Evolutionary conservation across 1,140 invertebrate species (phyloP).

Genomic region (Druon quercuslanigerum): DNA sequence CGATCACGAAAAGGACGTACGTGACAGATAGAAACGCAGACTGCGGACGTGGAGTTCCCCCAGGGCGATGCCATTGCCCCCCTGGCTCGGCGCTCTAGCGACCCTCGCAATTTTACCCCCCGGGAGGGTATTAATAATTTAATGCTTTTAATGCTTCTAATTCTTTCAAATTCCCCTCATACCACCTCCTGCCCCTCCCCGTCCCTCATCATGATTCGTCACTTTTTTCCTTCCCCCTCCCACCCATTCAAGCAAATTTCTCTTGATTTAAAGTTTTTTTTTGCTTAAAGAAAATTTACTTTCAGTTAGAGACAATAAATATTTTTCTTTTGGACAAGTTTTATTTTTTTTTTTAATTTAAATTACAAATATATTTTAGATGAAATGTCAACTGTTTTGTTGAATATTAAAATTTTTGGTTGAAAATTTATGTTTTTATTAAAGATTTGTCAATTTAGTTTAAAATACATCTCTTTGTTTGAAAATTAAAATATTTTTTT

Average conservation of each 20-base stretch:
- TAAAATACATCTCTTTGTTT: too few relatives aligned
- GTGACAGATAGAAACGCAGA: constrained; percentile 44
- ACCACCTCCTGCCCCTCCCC: neutral
- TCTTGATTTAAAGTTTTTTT: neutral
- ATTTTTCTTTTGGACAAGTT: too few relatives aligned
- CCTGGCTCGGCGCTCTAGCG: constrained; percentile 55
- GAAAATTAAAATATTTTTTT: too few relatives aligned
- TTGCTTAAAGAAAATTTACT: too few relatives aligned
- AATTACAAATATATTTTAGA: too few relatives aligned
- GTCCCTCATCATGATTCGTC: neutral
- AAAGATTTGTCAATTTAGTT: too few relatives aligned
- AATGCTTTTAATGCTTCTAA: constrained; percentile 61
- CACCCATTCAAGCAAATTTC: neutral
- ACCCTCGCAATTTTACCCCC: constrained; percentile 49
- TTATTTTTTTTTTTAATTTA: neutral
- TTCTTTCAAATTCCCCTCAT: constrained; percentile 19
- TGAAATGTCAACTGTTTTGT: too few relatives aligned
- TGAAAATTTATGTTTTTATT: too few relatives aligned
- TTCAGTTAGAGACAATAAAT: too few relatives aligned
- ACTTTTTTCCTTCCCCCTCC: neutral
- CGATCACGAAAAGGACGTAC: constrained; percentile 44
- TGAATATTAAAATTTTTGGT: too few relatives aligned
- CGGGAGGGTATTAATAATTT: constrained; percentile 64
- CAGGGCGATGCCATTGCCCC: constrained; percentile 58
- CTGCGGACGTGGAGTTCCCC: constrained; percentile 49